Evolutionary conservation across 2,797 vertebrate species (phyloP), one percentile per base, ranked within the genome.

Genomic region (Chloroceryle inda): DNA sequence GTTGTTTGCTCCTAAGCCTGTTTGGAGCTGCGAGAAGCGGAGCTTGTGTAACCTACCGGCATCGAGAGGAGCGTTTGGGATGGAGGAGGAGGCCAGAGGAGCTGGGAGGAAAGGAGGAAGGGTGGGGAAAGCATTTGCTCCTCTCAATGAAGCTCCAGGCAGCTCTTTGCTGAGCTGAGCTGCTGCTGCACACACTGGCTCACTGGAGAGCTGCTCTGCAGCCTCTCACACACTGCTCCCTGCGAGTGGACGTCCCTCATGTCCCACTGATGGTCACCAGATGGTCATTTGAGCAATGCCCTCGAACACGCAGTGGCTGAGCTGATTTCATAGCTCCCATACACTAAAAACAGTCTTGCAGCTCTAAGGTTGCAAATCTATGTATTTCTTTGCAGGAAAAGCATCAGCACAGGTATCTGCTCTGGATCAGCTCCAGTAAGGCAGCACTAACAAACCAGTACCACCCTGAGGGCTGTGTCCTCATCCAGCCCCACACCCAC

Each of bases 371-470:
- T 47, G 13, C 16, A 26, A 29, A 47, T 29, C 21, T 11, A 6
- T 1, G 4, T 3, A 31, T 21, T 53, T 22, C 13, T 22, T 52
- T 50, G 58, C 47, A 56, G 83, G 64, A 44, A 78, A 62, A 31
- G 33, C 44, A 31, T 11, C 37, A 26, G 35, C 5, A 33, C 49
- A 20, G 35, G 61, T 37, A 37, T 8, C 11, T 35, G 59, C 5
- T 19, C 59, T 27, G 69, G 37, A 33, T 5, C 26, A 17, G 49
- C 11, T 40, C 58, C 53, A 66, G 44, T 4, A 14, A 29, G 29
- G 72, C 37, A 42, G 31, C 0, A 1, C 6, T 29, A 20, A 35
- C 0, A 1, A 20, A 55, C 9, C 17, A 13, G 49, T 12, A 49
- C 19, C 62, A 31, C 6, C 11, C 8, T 0, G 2, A 33, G 56